Base-by-base conservation (phyloP, 2,797 vertebrate genomes). In the Melanotaenia nigrans region DNA sequence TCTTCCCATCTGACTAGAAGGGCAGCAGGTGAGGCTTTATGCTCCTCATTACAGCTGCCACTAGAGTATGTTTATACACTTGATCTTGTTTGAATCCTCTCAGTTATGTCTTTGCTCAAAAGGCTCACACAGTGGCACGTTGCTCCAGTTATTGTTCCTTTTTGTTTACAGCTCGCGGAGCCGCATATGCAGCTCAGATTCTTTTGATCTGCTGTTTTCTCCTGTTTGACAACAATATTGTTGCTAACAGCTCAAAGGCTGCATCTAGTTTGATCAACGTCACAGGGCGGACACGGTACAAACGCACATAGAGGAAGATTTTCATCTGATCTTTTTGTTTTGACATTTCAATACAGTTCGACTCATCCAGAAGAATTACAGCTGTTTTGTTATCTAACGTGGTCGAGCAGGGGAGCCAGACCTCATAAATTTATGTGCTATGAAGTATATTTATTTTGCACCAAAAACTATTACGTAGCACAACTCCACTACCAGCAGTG, bases 291-390 rank as follows among this genome's bases (percentile, higher is more conserved):
- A 81, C 59, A 75, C 14, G 70, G 58, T 71, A 64, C 61, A 80
- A 66, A 80, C 13, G 54, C 75, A 88, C 71, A 77, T 71, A 56
- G 13, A 14, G 55, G 40, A 64, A 75, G 74, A 75, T 58, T 70
- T 74, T 55, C 12, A 32, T 77, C 40, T 71, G 77, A 84, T 83
- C 55, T 78, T 30, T 73, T 86, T 22, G 83, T 89, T 89, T 89
- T 33, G 87, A 89, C 47, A 10, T 81, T 82, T 77, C 38, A 71
- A 76, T 86, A 84, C 77, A 85, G 55, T 72, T 82, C 61, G 64
- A 75, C 62, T 84, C n/a, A 12, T 81, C 66, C 71, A 77, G 68
- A 75, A 68, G 49, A 71, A 61, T 77, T 71, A 62, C 61, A 75
- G 60, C 51, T 62, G n/a, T 55, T 20, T 1, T 49, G 24, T 75